Evolutionary conservation across 2,797 vertebrate species (phyloP), one percentile per base, ranked within the genome.

Genomic region (Bufotes viridis): DNA sequence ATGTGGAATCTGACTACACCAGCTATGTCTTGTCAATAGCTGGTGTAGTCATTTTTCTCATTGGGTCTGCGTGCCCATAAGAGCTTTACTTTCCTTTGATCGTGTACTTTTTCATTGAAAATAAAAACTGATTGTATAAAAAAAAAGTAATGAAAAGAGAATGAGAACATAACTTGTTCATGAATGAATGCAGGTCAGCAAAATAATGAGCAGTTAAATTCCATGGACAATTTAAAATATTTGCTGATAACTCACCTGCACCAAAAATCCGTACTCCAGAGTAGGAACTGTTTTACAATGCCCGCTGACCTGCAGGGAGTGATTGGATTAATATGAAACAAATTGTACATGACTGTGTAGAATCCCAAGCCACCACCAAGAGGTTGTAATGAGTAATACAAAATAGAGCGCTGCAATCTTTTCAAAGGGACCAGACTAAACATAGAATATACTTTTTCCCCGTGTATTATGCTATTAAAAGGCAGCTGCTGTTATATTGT

Each of bases 211-310:
- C 0, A 20, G 34, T 53, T 17, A 61, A 34, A 80, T 80, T 15
- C 4, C 11, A 12, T 20, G 61, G 8, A 22, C 10, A 42, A 42
- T 22, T 58, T 26, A 6, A 12, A n/a, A 78, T n/a, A 26, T 51
- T 51, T 20, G 34, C 74, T 57, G 7, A 29, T 11, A 29, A 42
- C 90, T 93, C 95, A 99, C 98, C 97, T 99, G 98, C 90, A 99
- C 98, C 58, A 99, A 96, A 94, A 99, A 99, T 92, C 98, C 98
- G 12, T 99, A 99, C 92, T 99, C 98, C 96, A 99, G 94, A 18
- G 98, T 99, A 88, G 98, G 98, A 92, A 99, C 95, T 91, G 98
- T 99, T 95, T 99, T 99, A 95, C 98, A 99, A 94, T 99, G 98
- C 90, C 98, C 97, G n/a, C 98, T 98, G 63, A 98, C 98, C 98